Evolutionary conservation across 1,140 invertebrate genomes (phyloP), one percentile per base, ranked within the genome.

Genomic region (Paracyclopina nana): DNA sequence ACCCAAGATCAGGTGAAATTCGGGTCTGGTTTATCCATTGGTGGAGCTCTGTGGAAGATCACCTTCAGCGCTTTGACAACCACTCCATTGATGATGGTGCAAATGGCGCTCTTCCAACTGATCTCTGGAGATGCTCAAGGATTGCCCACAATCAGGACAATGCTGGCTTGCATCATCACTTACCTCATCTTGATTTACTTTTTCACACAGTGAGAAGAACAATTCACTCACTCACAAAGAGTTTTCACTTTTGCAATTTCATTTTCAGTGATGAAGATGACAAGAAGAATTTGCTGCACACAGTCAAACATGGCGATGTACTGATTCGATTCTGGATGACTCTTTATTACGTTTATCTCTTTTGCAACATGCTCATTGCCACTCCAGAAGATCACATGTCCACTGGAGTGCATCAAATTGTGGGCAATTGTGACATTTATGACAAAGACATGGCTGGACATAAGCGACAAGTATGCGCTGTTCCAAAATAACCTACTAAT

Each of bases 61-160:
- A n/a, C n/a, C n/a, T n/a, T n/a, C n/a, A n/a, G n/a, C n/a, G 34
- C 34, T 2, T 20, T 38, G n/a, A n/a, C 20, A 16, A 16, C n/a
- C 20, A 38, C 34, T n/a, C 34, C 34, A 16, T 20, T 38, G n/a
- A 38, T 38, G 34, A 38, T 38, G 34, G 34, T 38, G n/a, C 34
- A 38, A 38, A 38, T 38, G 34, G 34, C 34, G 4, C 20, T 38
- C 34, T 38, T 38, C 14, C 34, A 38, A 38, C 34, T 38, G n/a
- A 38, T 38, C 8, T 38, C 34, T n/a, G 34, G 34, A n/a, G 34
- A 38, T 5, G 14, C 34, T 20, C 34, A 38, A 38, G 34, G 34
- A 3, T 38, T 38, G 8, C 34, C 34, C 34, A 38, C 34, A n/a
- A 38, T 16, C 34, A n/a, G 34, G 4, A 38, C n/a, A n/a, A 16